Percentiles rank a stretch among this genome's conserved stretches.
Evolutionary conservation across 2,797 vertebrate species (phyloP).

Genomic region (Euthynnus affinis): DNA sequence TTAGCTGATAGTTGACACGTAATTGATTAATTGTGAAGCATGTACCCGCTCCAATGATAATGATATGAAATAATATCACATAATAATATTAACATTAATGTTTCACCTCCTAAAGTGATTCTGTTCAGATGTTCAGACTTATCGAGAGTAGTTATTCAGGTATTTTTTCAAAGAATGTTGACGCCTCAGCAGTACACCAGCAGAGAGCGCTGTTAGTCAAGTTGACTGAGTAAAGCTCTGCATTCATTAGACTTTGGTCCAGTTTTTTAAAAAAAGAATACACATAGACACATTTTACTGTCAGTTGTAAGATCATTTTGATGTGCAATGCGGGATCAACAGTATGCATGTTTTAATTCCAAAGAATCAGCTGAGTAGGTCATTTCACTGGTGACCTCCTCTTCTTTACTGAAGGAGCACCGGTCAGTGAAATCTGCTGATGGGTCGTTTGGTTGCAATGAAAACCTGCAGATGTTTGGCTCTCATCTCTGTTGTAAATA

Average conservation of each 20-base stretch:
- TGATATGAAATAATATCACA: no score
- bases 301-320: neutral
- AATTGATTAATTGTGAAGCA: no score
- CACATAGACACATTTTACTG: neutral
- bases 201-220: constrained; percentile 56
- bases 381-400: neutral
- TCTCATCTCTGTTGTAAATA: constrained; percentile 28
- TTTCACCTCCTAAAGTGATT: neutral
- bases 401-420: neutral
- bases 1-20: no score
- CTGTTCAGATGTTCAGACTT: neutral
- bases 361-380: neutral
- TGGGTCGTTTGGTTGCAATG: neutral
- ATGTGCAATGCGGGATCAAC: neutral
- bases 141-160: no score
- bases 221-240: neutral
- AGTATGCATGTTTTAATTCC: neutral
- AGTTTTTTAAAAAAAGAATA: neutral
- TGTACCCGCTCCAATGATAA: no score
- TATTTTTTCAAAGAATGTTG: neutral
- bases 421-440: neutral
- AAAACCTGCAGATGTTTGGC: neutral
- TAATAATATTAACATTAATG: no score
- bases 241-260: neutral
- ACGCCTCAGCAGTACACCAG: constrained; percentile 13